These are phyloP conservation scores for Pipa parva DNA, from an alignment of 2,113 vertebrate species.

Conservation along the genomic window DNA sequence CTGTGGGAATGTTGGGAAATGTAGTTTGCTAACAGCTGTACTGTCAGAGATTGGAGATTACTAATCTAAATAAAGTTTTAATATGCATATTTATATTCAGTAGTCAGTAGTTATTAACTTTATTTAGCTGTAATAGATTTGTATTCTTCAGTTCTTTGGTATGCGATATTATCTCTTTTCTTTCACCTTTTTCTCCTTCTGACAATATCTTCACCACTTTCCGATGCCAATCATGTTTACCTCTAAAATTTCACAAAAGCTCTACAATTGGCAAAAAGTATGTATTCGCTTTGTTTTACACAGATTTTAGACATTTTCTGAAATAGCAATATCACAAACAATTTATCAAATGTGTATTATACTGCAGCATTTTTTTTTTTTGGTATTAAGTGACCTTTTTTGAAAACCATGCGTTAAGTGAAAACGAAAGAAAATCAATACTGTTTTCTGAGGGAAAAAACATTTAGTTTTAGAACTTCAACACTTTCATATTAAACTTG, in stretches of 20 bases:
- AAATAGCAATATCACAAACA: neutral
- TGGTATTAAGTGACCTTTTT: conserved; percentile 28
- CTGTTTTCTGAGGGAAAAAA: conserved; percentile 16
- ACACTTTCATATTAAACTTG: conserved; percentile 6
- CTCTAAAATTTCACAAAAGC: neutral
- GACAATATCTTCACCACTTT: neutral
- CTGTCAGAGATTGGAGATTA: too few relatives aligned
- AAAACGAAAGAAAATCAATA: conserved; percentile 34
- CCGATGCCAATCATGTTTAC: neutral
- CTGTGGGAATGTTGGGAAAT: too few relatives aligned
- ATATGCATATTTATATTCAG: too few relatives aligned
- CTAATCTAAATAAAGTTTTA: too few relatives aligned
- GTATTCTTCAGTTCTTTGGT: too few relatives aligned
- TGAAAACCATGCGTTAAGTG: conserved; percentile 20
- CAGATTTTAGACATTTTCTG: neutral
- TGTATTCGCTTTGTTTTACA: neutral
- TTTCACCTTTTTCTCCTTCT: neutral
- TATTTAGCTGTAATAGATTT: too few relatives aligned
- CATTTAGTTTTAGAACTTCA: conserved; percentile 14
- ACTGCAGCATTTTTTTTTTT: conserved; percentile 9
- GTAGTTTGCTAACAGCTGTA: too few relatives aligned
- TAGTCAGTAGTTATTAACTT: too few relatives aligned
- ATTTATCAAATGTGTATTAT: conserved; percentile 19
- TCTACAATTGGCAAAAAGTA: neutral
- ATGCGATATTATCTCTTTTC: too few relatives aligned